These are phyloP conservation scores for Riparia riparia DNA, from an alignment of 2,113 vertebrate species.

Conservation along the genomic window DNA sequence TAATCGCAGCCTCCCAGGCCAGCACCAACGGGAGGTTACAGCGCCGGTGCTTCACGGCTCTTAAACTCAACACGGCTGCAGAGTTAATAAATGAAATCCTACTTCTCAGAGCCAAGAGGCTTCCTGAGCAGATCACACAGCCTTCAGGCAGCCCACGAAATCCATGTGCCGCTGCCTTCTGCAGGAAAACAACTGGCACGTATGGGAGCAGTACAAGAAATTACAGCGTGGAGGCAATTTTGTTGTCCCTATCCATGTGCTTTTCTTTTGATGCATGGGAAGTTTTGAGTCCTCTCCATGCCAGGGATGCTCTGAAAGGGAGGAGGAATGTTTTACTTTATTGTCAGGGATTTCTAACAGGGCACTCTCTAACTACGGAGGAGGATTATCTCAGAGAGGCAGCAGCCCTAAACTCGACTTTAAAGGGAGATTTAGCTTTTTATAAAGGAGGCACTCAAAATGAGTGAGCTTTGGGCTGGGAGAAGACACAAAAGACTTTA, in stretches of 20 bases:
- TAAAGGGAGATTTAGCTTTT: background rate
- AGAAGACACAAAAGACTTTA: background rate
- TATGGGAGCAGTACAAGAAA: background rate
- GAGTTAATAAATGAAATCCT: background rate
- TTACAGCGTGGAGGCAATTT: background rate
- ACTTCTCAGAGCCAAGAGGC: background rate
- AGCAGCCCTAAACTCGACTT: background rate
- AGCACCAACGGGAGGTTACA: background rate
- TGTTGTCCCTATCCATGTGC: accelerated
- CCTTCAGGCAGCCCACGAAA: background rate
- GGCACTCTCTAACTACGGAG: background rate
- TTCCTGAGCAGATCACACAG: background rate
- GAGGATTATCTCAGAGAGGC: background rate
- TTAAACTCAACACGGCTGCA: background rate
- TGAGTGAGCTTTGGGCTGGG: background rate
- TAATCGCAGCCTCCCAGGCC: background rate
- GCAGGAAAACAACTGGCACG: background rate
- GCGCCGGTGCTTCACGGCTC: background rate
- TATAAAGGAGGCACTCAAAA: background rate
- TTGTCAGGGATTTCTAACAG: background rate
- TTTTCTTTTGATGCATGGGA: background rate
- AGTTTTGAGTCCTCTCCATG: background rate
- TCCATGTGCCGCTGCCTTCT: background rate
- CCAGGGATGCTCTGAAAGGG: background rate
- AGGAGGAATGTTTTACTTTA: background rate